Evolutionary conservation across 2,888 invertebrate genomes (phyloP), one percentile per base, ranked within the genome.

Genomic region (Byasa hedistus): DNA sequence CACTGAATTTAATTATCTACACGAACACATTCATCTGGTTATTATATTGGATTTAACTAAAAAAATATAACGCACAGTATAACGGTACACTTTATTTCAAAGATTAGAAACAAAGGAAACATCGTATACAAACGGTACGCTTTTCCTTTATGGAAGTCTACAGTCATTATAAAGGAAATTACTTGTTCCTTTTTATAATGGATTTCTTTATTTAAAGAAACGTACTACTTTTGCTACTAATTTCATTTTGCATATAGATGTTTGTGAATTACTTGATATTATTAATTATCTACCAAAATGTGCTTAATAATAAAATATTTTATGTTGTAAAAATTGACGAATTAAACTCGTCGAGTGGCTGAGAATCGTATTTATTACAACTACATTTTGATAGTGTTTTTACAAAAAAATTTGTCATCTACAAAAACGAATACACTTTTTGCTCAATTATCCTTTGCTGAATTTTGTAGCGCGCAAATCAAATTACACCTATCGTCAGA

Each of bases 401-500:
- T 15, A 3, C 12, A 12, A 3, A 48, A 5, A 1, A 48, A n/a
- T 48, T 48, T 2, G 4, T 48, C 15, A 39, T 23, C 21, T 21
- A 44, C 56, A 62, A 65, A 55, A 54, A 51, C 48, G 32, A 22
- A 19, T 32, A 48, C n/a, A n/a, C 12, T n/a, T 52, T 61, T 57
- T 51, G 57, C 48, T 61, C 23, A 24, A 54, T 5, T 24, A 21
- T 5, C 48, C 21, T 27, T 22, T 22, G 32, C 32, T 58, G 17
- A 48, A 57, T 56, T 63, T 63, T 59, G 59, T 51, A 56, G 23
- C 57, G 24, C 22, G 59, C 56, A 48, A 57, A 67, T 67, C 59
- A 55, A 67, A 63, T 63, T 23, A 60, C 56, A 44, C 7, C 56
- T 51, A 60, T 60, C 63, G 19, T 48, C 57, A 63, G 48, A 66